phyloP scores from a whole-genome alignment of 2,113 vertebrate genomes.

The Rhynchomys soricoides region DNA sequence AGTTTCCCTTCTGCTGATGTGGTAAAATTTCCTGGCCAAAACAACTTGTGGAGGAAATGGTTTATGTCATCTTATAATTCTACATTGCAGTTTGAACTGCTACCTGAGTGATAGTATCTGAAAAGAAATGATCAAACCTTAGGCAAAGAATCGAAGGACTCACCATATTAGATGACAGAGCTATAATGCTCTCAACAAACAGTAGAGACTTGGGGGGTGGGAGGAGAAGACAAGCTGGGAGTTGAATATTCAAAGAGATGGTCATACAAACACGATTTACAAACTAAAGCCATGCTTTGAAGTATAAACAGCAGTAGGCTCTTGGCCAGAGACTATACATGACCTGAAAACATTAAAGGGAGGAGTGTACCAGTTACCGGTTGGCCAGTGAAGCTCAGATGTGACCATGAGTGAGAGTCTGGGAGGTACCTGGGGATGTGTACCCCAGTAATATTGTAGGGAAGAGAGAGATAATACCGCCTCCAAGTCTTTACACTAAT shows the following conservation, averaged over 20 bases:
- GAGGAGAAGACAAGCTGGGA: background rate
- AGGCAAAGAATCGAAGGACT: background rate
- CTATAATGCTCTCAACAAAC: background rate
- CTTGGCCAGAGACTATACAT: background rate
- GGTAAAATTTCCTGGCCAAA: background rate
- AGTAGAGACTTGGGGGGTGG: background rate
- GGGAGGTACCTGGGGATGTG: background rate
- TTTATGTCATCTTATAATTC: background rate
- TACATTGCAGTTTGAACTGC: background rate
- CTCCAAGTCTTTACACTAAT: constrained; percentile 1
- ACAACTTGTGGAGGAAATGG: background rate
- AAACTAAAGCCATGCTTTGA: background rate
- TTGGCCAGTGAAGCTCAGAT: background rate
- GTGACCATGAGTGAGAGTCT: background rate
- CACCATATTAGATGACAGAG: background rate
- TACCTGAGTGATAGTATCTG: background rate
- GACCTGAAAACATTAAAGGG: constrained; percentile 2
- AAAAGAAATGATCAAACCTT: background rate
- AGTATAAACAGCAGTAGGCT: background rate
- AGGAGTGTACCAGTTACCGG: background rate
- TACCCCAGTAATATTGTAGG: background rate
- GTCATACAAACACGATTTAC: background rate
- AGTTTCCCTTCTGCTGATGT: background rate
- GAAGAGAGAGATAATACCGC: background rate
- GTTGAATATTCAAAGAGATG: background rate